Evolutionary conservation across 1,140 invertebrate species (phyloP).

Genomic region (Anoplolepis gracilipes): DNA sequence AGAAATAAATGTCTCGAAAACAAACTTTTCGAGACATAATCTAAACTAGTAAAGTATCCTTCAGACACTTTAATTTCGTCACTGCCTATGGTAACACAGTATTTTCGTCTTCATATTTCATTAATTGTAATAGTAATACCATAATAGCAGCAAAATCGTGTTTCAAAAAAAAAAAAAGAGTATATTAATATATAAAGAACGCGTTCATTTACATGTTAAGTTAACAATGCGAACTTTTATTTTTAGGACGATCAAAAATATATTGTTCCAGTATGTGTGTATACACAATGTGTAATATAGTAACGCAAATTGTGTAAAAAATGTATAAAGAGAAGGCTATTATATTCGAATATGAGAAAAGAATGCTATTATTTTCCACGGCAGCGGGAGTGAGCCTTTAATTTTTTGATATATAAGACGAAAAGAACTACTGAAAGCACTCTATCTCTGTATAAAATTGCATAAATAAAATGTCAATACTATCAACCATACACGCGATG

Average conservation of each 20-base stretch:
- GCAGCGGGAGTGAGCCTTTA: conserved; percentile 14
- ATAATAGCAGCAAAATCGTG: neutral
- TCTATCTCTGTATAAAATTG: conserved; percentile 51
- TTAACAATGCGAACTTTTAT: conserved; percentile 27
- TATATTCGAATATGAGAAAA: conserved; percentile 18
- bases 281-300: conserved; percentile 30
- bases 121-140: conserved; percentile 7
- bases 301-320: conserved; percentile 20
- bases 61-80: conserved; percentile 48
- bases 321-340: conserved; percentile 38
- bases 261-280: conserved; percentile 23
- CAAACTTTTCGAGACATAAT: no score
- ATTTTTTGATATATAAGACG: conserved; percentile 17
- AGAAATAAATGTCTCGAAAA: conserved; percentile 27
- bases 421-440: conserved; percentile 31
- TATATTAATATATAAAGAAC: conserved; percentile 21
- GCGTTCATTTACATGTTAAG: conserved; percentile 6
- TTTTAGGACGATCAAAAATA: conserved; percentile 30
- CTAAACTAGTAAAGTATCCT: no score
- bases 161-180: conserved; percentile 22
- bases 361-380: conserved; percentile 37
- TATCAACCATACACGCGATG: neutral
- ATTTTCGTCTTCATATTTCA: conserved; percentile 30
- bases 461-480: conserved; percentile 47
- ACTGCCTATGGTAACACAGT: conserved; percentile 52